Base-by-base conservation (phyloP, 2,888 invertebrate species). In the Sceliomorpha sp. region DNA sequence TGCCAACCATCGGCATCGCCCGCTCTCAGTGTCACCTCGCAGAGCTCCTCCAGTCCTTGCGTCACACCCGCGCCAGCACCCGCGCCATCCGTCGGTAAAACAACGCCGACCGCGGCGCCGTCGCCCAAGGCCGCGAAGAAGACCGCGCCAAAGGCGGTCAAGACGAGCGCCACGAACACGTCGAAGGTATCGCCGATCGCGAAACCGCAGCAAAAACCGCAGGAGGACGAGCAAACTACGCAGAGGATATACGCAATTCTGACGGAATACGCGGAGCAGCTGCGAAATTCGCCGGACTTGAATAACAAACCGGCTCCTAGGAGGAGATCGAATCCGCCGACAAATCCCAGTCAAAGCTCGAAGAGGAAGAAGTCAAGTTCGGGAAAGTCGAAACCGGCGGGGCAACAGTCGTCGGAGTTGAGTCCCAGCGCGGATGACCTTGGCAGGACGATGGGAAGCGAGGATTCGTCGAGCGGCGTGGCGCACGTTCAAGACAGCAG, bases 251-350 rank as follows among this genome's bases (percentile, higher is more conserved):
- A 94, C 66, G 94, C 94, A 72, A 95, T 95, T 76, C 85, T 95
- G 42, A 94, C 94, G 0, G 94, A 95, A 81, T 95, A 95, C 83
- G 94, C 94, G 40, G 95, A 95, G 78, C 94, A 95, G 80, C 89
- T 95, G 34, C 90, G 94, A 74, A 95, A 94, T 80, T 94, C 94
- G 0, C 95, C 95, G 0, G 95, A 95, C 86, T 83, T 92, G 34
- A 95, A 94, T 81, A 94, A 95, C 83, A 95, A 94, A 85, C 95
- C 95, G 0, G 95, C 95, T 0, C 95, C 95, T 0, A 90, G 95
- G 34, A 89, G 95, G 74, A 90, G 95, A 51, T 92, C 94, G 0
- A 94, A 94, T 85, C 93, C 93, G 8, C 93, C 94, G 0, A 92
- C 93, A 0, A 93, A 92, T 88, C 92, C 94, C 0, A 91, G 91